These are phyloP conservation scores for Plotosus lineatus DNA, from an alignment of 2,113 vertebrate genomes.

Conservation along the genomic window DNA sequence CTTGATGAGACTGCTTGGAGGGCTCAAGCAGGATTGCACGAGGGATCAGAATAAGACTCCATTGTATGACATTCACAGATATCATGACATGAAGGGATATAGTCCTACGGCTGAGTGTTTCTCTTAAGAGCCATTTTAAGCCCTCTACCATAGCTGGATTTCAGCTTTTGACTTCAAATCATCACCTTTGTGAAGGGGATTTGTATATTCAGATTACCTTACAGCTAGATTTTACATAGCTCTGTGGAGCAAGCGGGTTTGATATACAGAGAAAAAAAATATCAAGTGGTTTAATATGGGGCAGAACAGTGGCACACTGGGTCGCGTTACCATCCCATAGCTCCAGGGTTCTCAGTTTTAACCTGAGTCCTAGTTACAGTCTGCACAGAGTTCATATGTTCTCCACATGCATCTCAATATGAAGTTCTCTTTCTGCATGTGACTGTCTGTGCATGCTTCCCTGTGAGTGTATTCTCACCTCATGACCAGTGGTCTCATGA, in stretches of 20 bases:
- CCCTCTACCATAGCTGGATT: background rate
- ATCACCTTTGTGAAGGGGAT: slow-evolving; percentile 15
- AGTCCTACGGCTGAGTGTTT: slow-evolving; percentile 34
- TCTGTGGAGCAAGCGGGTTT: background rate
- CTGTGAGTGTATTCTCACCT: background rate
- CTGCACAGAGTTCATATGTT: background rate
- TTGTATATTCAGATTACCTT: slow-evolving; percentile 20
- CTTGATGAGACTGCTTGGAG: slow-evolving; percentile 42
- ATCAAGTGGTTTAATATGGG: background rate
- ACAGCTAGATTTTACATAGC: background rate
- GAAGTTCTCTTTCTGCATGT: too few relatives aligned
- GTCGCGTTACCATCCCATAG: background rate
- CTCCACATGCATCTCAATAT: too few relatives aligned
- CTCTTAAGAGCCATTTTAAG: slow-evolving; percentile 32
- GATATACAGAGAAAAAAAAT: background rate
- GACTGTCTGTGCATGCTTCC: background rate
- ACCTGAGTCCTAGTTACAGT: background rate
- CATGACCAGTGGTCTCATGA: background rate
- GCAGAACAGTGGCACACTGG: background rate
- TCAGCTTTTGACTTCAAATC: slow-evolving; percentile 19
- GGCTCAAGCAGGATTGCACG: slow-evolving; percentile 38
- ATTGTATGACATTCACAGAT: slow-evolving; percentile 46
- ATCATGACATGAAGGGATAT: slow-evolving; percentile 44
- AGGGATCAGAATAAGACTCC: slow-evolving; percentile 44
- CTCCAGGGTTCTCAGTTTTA: background rate